phyloP scores from a whole-genome alignment of 2,797 vertebrate species.

The Lateolabrax maculatus region DNA sequence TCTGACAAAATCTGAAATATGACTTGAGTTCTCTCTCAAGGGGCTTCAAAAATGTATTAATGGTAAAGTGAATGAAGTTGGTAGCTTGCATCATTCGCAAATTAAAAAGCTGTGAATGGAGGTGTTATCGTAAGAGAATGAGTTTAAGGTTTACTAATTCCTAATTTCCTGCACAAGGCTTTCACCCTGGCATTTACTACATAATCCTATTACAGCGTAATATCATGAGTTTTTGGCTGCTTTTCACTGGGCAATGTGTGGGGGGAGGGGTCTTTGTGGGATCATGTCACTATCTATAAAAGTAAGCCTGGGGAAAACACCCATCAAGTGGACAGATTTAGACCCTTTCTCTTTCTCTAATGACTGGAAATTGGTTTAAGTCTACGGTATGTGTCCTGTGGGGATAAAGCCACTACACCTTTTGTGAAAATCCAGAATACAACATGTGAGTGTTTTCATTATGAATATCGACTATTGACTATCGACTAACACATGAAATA shows the following conservation, averaged over 20 bases:
- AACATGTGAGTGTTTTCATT: constrained; percentile 24
- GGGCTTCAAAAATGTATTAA: background rate
- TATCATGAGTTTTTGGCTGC: constrained; percentile 41
- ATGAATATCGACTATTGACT: constrained; percentile 19
- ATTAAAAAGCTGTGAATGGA: background rate
- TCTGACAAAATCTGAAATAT: constrained; percentile 1
- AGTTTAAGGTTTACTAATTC: constrained; percentile 36
- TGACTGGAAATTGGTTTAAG: constrained; percentile 61
- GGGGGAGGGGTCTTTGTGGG: constrained; percentile 15
- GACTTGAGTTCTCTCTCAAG: background rate
- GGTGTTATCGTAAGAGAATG: background rate
- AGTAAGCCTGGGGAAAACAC: constrained; percentile 49
- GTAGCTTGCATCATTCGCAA: background rate
- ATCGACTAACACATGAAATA: too few species aligned
- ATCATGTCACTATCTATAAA: constrained; percentile 61
- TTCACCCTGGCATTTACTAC: constrained; percentile 25
- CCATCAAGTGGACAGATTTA: constrained; percentile 38
- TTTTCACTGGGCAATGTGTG: constrained; percentile 28
- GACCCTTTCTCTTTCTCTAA: constrained; percentile 58
- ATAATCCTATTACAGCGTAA: constrained; percentile 63
- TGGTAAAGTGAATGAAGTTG: background rate
- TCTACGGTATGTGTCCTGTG: background rate
- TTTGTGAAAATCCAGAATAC: constrained; percentile 33
- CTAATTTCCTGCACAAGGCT: constrained; percentile 38
- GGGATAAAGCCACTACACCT: constrained; percentile 15